These are phyloP conservation scores for Dasyurus viverrinus DNA, from an alignment of 2,113 vertebrate species.

Conservation along the genomic window DNA sequence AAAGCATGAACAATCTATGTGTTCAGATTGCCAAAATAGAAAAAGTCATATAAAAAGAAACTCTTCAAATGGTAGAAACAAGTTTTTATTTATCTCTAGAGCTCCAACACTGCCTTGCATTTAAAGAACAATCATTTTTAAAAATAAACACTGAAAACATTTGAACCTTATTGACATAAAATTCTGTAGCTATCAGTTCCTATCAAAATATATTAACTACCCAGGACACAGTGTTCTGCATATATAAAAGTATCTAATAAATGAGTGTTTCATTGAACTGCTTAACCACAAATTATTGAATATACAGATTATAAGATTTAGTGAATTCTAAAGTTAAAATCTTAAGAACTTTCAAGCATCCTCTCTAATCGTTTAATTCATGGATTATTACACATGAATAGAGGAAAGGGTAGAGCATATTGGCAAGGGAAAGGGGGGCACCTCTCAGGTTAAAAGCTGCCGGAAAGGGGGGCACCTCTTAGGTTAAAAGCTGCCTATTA, in stretches of 20 bases:
- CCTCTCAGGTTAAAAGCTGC: too few species aligned
- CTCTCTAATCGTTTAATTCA: neutral
- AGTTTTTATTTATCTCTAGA: too few species aligned
- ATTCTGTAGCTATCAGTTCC: neutral
- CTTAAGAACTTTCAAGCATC: neutral
- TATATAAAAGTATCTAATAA: slow-evolving; percentile 1
- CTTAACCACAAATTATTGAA: neutral
- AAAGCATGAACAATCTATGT: neutral
- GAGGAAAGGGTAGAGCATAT: slow-evolving; percentile 11
- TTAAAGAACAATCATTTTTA: neutral
- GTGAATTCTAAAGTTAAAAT: slow-evolving; percentile 25
- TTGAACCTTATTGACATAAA: neutral
- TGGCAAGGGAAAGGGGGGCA: neutral
- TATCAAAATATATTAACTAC: neutral
- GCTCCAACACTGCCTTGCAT: neutral
- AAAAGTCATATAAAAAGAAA: neutral
- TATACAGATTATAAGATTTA: neutral
- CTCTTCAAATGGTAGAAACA: too few species aligned
- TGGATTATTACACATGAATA: neutral
- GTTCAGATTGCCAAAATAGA: neutral
- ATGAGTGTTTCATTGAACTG: neutral
- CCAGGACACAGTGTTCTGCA: neutral
- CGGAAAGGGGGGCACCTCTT: neutral
- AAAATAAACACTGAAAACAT: neutral
- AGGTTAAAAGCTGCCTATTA: fast-evolving